Conservation (phyloP, 2,797 vertebrate species). For the Cyclura pinguis region DNA sequence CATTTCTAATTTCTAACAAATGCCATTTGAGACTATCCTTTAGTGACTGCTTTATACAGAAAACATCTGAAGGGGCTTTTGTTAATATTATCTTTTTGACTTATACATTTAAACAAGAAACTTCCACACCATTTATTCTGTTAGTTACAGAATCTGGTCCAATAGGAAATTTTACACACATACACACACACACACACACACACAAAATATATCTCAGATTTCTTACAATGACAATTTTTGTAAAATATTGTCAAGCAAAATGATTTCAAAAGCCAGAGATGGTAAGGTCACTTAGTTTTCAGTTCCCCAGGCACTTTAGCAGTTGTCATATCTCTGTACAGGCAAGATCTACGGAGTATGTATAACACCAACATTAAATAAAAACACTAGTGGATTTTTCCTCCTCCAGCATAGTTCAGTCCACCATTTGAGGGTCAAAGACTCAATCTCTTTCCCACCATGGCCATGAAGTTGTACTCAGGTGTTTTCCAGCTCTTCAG, state of each 20-base stretch:
- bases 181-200: too few species aligned
- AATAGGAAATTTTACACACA: background rate
- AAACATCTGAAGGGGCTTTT: slow-evolving; percentile 56
- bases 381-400: too few species aligned
- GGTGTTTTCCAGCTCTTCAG: too few species aligned
- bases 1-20: slow-evolving; percentile 53
- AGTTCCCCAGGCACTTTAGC: background rate
- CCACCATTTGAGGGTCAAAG: too few species aligned
- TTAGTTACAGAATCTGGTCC: slow-evolving; percentile 27
- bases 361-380: too few species aligned
- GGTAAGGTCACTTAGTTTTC: background rate
- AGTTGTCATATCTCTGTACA: background rate
- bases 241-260: background rate
- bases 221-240: background rate
- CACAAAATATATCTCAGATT: background rate
- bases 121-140: slow-evolving; percentile 14
- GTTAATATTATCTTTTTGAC: slow-evolving; percentile 55
- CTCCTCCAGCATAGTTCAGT: too few species aligned
- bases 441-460: too few species aligned
- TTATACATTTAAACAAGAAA: slow-evolving; percentile 64
- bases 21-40: slow-evolving; percentile 36
- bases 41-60: slow-evolving; percentile 52
- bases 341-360: background rate
- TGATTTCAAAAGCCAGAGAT: too few species aligned
- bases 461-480: too few species aligned